Percentiles rank a stretch among this genome's conserved stretches.
Conservation (phyloP, 2,888 invertebrate species). For the Stegana nigrithorax region DNA sequence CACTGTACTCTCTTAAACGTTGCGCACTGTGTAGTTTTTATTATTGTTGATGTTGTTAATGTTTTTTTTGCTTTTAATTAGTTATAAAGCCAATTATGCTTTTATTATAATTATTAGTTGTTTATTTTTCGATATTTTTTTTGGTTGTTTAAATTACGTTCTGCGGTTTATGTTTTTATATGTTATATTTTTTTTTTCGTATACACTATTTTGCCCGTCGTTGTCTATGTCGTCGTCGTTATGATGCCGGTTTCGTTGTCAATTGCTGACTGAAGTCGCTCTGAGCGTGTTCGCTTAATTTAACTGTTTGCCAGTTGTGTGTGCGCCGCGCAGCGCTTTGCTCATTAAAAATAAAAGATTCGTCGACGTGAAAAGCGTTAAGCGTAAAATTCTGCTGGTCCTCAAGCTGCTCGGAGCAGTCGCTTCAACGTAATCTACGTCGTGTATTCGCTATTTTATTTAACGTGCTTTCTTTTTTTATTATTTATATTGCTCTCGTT, state of each 20-base stretch:
- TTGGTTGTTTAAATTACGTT: slow-evolving; percentile 33
- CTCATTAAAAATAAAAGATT: background rate
- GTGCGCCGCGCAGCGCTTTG: background rate
- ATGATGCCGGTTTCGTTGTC: slow-evolving; percentile 54
- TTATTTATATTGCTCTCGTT: background rate
- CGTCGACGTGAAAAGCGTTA: no score
- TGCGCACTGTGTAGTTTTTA: slow-evolving; percentile 28
- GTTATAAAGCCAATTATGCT: slow-evolving; percentile 48
- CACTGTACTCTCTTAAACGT: background rate
- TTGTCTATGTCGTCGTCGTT: slow-evolving; percentile 9
- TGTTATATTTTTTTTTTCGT: no score
- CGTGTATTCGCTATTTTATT: background rate
- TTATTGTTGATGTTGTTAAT: no score
- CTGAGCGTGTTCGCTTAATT: slow-evolving; percentile 54
- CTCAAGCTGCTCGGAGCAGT: background rate
- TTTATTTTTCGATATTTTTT: slow-evolving; percentile 27
- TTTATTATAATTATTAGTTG: slow-evolving; percentile 24
- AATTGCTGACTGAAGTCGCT: slow-evolving; percentile 48
- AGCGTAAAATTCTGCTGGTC: slow-evolving; percentile 11
- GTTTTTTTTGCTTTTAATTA: no score
- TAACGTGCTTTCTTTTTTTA: background rate
- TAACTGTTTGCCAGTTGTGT: slow-evolving; percentile 37
- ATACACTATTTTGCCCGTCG: background rate
- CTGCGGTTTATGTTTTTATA: slow-evolving; percentile 20
- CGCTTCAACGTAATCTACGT: no score